Conservation (phyloP, 2,113 vertebrate genomes). For the Otis tarda region DNA sequence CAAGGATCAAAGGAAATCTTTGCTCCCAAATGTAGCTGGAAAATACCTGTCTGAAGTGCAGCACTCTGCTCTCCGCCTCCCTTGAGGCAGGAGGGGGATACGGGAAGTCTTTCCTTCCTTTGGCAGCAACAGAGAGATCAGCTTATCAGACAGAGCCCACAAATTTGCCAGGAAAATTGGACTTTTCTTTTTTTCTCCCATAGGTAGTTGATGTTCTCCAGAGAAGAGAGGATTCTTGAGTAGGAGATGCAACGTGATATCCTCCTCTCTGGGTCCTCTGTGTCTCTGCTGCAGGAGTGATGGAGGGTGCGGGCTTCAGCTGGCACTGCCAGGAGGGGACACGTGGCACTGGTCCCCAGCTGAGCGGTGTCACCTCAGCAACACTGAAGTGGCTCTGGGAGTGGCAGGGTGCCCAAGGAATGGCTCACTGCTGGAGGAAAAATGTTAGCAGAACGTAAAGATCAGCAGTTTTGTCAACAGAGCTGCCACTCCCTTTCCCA, state of each 20-base stretch:
- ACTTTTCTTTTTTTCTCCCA: background rate
- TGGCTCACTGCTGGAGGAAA: background rate
- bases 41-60: background rate
- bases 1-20: background rate
- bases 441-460: background rate
- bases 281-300: background rate
- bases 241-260: background rate
- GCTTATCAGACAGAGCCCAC: accelerated
- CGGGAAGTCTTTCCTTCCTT: background rate
- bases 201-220: background rate
- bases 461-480: background rate
- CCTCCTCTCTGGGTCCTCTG: background rate
- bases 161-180: background rate
- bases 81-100: background rate
- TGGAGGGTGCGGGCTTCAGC: background rate
- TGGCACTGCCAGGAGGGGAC: background rate
- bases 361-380: background rate
- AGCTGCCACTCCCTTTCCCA: background rate
- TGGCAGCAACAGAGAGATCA: background rate
- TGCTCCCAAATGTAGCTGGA: background rate
- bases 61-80: background rate
- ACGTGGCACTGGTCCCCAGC: background rate
- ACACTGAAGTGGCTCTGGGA: background rate
- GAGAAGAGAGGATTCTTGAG: background rate
- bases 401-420: background rate